A percentile compares a stretch with the other conserved stretches of the same genome.
Evolutionary conservation across 2,113 vertebrate species (phyloP).

Genomic region (Phalacrocorax carbo): DNA sequence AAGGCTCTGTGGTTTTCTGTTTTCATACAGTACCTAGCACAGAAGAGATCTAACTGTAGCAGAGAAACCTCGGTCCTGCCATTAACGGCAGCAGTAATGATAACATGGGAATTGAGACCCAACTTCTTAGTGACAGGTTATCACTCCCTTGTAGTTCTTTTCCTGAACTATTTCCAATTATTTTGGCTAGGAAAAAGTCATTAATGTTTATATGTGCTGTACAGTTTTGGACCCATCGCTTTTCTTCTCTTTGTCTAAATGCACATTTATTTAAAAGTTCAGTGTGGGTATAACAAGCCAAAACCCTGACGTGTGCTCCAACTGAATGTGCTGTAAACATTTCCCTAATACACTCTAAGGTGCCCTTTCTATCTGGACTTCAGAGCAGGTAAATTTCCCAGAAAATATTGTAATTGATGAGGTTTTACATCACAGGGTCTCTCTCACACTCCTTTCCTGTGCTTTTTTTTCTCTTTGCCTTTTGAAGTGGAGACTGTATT

Average conservation of each 20-base stretch:
- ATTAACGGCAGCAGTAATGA: neutral
- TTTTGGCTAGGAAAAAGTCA: neutral
- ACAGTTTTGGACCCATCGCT: neutral
- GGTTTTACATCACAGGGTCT: slow-evolving; percentile 17
- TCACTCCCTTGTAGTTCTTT: neutral
- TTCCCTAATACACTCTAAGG: slow-evolving; percentile 29
- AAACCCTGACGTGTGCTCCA: neutral
- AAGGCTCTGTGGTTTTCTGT: neutral
- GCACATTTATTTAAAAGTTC: neutral
- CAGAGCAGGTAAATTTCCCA: slow-evolving; percentile 41
- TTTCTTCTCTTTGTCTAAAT: neutral
- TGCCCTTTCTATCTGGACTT: neutral
- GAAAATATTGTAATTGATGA: neutral
- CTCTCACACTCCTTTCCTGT: neutral
- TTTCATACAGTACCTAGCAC: neutral
- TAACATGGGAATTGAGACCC: neutral
- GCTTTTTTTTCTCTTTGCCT: neutral
- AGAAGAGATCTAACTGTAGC: neutral
- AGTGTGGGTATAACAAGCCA: neutral
- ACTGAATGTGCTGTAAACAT: slow-evolving; percentile 3
- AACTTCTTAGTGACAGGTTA: neutral
- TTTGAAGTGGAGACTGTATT: slow-evolving; percentile 49
- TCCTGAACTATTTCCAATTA: neutral
- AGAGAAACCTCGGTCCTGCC: neutral
- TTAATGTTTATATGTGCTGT: neutral